These are phyloP conservation scores for Drosophila gunungcola DNA, from an alignment of 1,140 invertebrate species.

Conservation along the genomic window DNA sequence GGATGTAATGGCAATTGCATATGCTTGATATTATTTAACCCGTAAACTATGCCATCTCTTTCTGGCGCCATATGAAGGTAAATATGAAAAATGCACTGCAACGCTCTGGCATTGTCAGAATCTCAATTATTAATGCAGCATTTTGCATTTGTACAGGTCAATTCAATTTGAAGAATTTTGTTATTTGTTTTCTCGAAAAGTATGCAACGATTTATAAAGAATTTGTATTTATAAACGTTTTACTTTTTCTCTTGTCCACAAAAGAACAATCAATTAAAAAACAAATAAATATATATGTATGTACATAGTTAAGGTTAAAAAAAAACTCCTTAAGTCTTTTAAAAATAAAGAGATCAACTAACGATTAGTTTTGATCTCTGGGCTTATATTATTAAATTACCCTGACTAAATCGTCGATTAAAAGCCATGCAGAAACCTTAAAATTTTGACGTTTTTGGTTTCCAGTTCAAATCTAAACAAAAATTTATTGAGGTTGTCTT, in stretches of 20 bases:
- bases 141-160: constrained; percentile 5
- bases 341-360: background rate
- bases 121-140: constrained; percentile 49
- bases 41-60: constrained; percentile 33
- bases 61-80: background rate
- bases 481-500: too few species aligned
- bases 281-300: too few species aligned
- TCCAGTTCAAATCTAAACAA: too few species aligned
- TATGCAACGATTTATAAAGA: background rate
- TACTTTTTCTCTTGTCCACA: too few species aligned
- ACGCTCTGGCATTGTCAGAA: constrained; percentile 45
- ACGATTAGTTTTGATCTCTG: too few species aligned
- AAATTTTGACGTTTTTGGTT: too few species aligned
- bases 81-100: constrained; percentile 58
- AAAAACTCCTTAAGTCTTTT: too few species aligned
- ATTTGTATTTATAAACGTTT: too few species aligned
- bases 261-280: background rate
- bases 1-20: constrained; percentile 66
- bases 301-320: background rate
- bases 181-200: background rate
- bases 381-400: too few species aligned
- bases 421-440: too few species aligned
- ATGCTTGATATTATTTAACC: constrained; percentile 70
- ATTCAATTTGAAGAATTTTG: background rate
- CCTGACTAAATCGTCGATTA: too few species aligned